These are phyloP conservation scores for Hyperopisus bebe DNA, from an alignment of 2,113 vertebrate species.

Conservation along the genomic window DNA sequence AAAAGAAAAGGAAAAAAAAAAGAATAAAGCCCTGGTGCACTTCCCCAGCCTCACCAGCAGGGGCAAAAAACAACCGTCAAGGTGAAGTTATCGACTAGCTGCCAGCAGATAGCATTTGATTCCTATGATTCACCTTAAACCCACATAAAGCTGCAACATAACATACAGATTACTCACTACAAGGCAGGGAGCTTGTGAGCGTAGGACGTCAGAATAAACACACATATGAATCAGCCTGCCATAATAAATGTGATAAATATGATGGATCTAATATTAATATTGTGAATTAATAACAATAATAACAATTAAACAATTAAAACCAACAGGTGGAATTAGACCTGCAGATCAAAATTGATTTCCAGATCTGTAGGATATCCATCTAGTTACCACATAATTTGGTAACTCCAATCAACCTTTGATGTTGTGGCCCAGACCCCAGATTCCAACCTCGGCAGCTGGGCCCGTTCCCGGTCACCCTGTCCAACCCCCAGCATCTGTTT, in stretches of 20 bases:
- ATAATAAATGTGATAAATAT: neutral
- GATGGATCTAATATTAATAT: neutral
- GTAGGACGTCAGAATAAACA: neutral
- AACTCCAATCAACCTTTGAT: neutral
- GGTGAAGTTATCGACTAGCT: slow-evolving; percentile 33
- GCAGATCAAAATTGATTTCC: neutral
- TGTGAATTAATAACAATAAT: neutral
- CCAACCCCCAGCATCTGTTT: neutral
- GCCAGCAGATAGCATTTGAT: slow-evolving; percentile 21
- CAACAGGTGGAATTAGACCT: neutral
- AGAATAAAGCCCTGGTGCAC: neutral
- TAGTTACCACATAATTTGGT: neutral
- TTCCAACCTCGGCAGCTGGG: neutral
- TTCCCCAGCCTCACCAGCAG: neutral
- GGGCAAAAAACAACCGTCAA: slow-evolving; percentile 13
- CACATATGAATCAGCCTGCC: neutral
- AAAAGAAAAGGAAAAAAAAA: neutral
- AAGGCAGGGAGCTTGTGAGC: neutral
- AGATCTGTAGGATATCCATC: neutral
- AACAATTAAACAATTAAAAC: neutral
- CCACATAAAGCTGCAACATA: neutral
- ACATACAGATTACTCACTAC: neutral
- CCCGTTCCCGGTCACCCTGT: neutral
- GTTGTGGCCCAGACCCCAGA: too few relatives aligned
- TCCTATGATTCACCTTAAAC: neutral